Evolutionary conservation across 2,797 vertebrate species (phyloP).

Genomic region (Rhinophrynus dorsalis): DNA sequence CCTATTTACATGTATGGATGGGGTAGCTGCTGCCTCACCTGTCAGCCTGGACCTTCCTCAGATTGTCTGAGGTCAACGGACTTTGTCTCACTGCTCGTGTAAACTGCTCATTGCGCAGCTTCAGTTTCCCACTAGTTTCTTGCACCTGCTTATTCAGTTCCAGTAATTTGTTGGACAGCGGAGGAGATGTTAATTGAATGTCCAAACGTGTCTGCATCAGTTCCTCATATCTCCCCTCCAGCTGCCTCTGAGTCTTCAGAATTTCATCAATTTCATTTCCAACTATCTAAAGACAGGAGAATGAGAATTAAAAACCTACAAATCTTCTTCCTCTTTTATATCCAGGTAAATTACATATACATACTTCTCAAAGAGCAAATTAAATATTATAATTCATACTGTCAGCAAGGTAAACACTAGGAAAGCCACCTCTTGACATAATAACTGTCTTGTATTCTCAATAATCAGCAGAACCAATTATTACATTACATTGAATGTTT

Average conservation of each 20-base stretch:
- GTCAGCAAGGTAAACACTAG: no score
- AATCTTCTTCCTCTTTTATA: background rate
- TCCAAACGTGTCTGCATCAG: conserved; percentile 19
- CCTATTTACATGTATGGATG: no score
- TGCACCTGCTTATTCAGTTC: conserved; percentile 38
- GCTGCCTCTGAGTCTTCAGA: conserved; percentile 28
- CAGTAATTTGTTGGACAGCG: background rate
- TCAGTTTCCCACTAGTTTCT: conserved; percentile 30
- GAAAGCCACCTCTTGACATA: no score
- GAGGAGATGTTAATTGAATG: conserved; percentile 16
- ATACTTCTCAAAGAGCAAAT: no score
- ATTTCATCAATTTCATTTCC: conserved; percentile 50
- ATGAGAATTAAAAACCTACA: no score
- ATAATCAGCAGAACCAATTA: no score
- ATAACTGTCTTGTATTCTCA: no score
- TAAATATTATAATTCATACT: no score
- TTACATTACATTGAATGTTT: no score
- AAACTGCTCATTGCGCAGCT: conserved; percentile 46
- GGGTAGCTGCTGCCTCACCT: conserved; percentile 56
- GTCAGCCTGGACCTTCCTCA: conserved; percentile 69
- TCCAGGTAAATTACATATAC: background rate
- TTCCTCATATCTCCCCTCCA: conserved; percentile 37
- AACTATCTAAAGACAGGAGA: conserved; percentile 48
- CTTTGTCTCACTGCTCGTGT: conserved; percentile 45
- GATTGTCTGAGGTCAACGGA: conserved; percentile 48